Evolutionary conservation across 2,888 invertebrate genomes (phyloP), one percentile per base, ranked within the genome.

Genomic region (Sphecodes monilicornis): DNA sequence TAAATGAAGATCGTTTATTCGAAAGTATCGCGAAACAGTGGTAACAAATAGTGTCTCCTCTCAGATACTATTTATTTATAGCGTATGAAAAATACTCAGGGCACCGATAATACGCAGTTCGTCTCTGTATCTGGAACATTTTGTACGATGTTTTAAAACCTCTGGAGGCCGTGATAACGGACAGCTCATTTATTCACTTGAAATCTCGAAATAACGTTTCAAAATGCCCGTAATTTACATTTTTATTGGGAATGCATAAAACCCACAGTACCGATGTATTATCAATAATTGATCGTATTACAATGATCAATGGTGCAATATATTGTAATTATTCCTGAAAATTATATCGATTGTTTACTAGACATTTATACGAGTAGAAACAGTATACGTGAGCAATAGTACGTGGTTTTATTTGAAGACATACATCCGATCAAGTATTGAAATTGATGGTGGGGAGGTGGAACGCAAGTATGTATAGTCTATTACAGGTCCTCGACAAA

Each of bases 361-460:
- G 16, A 11, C 29, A 29, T 60, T 60, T 29, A 29, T 8, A 29
- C 57, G 57, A 10, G 3, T 6, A n/a, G 11, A n/a, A 11, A 11
- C 11, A n/a, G n/a, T 3, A n/a, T 10, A n/a, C 50, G 50, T 10
- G 50, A 32, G 22, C 18, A 64, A 22, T 32, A 22, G 36, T 4
- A 36, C 66, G 36, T 1, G 60, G 26, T 29, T 60, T 60, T 60
- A 60, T 60, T 60, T 29, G 60, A 60, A 60, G 60, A 60, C 60
- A 60, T 29, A 60, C 29, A 60, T 60, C 29, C 60, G 60, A 60
- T 60, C 60, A 60, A 60, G 60, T 60, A 60, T 29, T 60, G 60
- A 60, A 60, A 60, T 60, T 60, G 60, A 29, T 29, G 16, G 29
- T 1, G 60, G 1, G 29, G 16, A 29, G 29, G 1, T 18, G 29